These are phyloP conservation scores for Watsonalla binaria DNA, from an alignment of 2,888 invertebrate species.

Conservation along the genomic window DNA sequence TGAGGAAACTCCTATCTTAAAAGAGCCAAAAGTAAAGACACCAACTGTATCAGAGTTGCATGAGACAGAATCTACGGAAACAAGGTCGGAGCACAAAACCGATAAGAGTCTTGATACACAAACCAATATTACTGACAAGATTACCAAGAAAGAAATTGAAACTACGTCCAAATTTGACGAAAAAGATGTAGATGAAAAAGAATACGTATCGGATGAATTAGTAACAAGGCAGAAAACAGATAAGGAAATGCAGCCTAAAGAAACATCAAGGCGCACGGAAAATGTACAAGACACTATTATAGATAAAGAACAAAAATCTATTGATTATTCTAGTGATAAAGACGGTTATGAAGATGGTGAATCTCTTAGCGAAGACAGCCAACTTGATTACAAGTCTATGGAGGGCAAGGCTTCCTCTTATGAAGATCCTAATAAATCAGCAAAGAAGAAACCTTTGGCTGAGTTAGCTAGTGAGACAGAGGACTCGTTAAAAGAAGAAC, in stretches of 20 bases:
- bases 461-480: slow-evolving; percentile 31
- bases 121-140: slow-evolving; percentile 4
- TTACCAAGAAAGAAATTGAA: slow-evolving; percentile 27
- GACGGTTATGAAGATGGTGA: slow-evolving; percentile 29
- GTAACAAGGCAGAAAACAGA: neutral
- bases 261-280: neutral
- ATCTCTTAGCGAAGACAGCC: slow-evolving; percentile 29
- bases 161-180: slow-evolving; percentile 25
- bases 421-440: slow-evolving; percentile 14
- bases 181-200: slow-evolving; percentile 33
- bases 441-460: slow-evolving; percentile 18
- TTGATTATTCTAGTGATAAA: slow-evolving; percentile 13
- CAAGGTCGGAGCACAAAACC: no score
- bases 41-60: no score
- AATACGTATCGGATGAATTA: slow-evolving; percentile 5
- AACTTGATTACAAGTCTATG: slow-evolving; percentile 16
- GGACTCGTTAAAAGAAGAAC: slow-evolving; percentile 35
- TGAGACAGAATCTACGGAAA: no score
- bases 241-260: neutral
- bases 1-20: no score
- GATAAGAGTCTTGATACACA: no score
- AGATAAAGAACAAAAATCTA: neutral
- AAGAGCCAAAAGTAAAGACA: no score
- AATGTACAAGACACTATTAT: slow-evolving; percentile 3
- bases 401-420: slow-evolving; percentile 17